These are phyloP conservation scores for Ellobius talpinus DNA, from an alignment of 2,113 vertebrate species.

Conservation along the genomic window DNA sequence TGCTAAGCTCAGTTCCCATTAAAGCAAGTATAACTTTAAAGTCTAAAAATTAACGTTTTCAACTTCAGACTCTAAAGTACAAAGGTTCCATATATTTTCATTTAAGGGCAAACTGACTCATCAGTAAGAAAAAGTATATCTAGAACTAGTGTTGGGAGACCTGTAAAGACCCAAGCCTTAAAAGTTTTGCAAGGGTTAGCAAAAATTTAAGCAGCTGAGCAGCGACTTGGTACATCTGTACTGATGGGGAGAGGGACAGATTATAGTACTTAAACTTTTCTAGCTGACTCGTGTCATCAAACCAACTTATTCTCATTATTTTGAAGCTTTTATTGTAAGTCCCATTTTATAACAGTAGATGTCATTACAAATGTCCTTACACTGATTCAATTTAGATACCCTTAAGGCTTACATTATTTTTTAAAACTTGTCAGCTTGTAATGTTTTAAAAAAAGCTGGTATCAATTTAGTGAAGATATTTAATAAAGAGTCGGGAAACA, in stretches of 20 bases:
- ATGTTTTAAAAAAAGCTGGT: not conserved
- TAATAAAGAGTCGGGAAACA: conserved; percentile 20
- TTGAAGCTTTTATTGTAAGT: conserved; percentile 64
- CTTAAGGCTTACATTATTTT: not conserved
- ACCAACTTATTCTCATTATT: conserved; percentile 61
- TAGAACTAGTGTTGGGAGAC: conserved; percentile 55
- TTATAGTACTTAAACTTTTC: not conserved
- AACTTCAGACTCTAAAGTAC: conserved; percentile 64
- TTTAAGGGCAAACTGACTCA: conserved; percentile 65
- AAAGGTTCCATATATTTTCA: conserved; percentile 67
- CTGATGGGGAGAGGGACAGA: conserved; percentile 2
- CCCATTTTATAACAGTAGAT: conserved; percentile 59
- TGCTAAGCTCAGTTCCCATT: not conserved
- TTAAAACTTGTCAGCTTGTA: not conserved
- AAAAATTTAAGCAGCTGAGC: conserved; percentile 76
- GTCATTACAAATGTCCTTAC: conserved; percentile 39
- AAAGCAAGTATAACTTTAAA: not conserved
- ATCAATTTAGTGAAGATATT: conserved; percentile 7
- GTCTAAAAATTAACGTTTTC: conserved; percentile 47
- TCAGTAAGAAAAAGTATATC: conserved; percentile 44
- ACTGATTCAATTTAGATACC: conserved; percentile 53
- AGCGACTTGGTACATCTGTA: conserved; percentile 49
- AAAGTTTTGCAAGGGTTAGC: conserved; percentile 69
- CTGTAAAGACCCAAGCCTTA: conserved; percentile 35
- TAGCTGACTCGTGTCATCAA: conserved; percentile 63